A percentile compares a stretch with the other conserved stretches of the same genome.
phyloP scores from a whole-genome alignment of 1,140 invertebrate genomes.

The Cecropterus lyciades region DNA sequence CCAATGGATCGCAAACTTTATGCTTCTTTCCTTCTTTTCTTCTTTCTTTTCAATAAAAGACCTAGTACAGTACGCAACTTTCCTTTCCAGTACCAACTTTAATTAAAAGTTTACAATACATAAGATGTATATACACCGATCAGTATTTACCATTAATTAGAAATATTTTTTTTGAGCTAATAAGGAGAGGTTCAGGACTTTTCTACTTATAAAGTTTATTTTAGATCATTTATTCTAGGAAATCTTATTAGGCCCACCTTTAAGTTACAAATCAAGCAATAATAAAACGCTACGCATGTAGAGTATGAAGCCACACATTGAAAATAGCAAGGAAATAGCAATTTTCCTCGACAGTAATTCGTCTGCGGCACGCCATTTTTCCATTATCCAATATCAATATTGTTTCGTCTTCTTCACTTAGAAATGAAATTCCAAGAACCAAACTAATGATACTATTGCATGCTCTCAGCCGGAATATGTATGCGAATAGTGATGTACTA shows the following conservation, averaged over 20 bases:
- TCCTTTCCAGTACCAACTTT: too few species aligned
- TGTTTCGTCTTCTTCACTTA: constrained; percentile 70
- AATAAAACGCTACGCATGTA: constrained; percentile 27
- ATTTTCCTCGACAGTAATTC: constrained; percentile 67
- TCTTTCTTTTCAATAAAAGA: too few species aligned
- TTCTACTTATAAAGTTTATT: too few species aligned
- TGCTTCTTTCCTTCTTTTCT: too few species aligned
- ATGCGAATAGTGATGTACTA: neutral
- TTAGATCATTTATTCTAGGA: too few species aligned
- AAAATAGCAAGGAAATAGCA: constrained; percentile 61
- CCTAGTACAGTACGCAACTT: too few species aligned
- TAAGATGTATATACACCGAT: too few species aligned
- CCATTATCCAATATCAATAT: constrained; percentile 80
- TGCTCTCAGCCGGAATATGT: constrained; percentile 36
- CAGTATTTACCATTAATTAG: too few species aligned
- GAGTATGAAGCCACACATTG: constrained; percentile 49
- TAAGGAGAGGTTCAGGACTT: too few species aligned
- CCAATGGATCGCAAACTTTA: too few species aligned
- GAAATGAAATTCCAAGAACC: constrained; percentile 57
- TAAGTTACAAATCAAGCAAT: constrained; percentile 11
- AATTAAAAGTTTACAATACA: too few species aligned
- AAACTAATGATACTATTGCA: constrained; percentile 69
- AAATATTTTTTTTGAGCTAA: too few species aligned
- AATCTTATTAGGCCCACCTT: neutral
- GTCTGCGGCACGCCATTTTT: constrained; percentile 69